A percentile compares a stretch with the other conserved stretches of the same genome.
These are phyloP conservation scores for Schlechtendalia chinensis DNA, from an alignment of 1,140 invertebrate species.

Conservation along the genomic window DNA sequence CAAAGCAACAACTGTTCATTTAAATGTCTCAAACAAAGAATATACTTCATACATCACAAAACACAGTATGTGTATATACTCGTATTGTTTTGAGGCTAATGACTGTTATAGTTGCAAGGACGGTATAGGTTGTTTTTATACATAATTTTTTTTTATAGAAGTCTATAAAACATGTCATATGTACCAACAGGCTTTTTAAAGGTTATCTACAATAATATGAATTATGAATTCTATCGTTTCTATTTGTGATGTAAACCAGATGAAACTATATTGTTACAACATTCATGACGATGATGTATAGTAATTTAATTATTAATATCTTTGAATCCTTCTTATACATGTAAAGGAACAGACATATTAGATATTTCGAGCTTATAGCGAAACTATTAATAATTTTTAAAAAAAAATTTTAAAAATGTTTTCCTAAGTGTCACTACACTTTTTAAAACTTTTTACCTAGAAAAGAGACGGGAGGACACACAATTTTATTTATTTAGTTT, in stretches of 20 bases:
- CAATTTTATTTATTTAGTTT: too few species aligned
- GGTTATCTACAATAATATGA: not conserved
- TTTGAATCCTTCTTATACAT: too few species aligned
- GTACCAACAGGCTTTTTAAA: not conserved
- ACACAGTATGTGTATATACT: too few species aligned
- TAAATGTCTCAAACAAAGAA: conserved; percentile 3
- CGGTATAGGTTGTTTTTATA: not conserved
- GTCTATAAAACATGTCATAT: too few species aligned
- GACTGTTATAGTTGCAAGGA: conserved; percentile 27
- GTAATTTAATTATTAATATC: not conserved
- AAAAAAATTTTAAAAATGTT: too few species aligned
- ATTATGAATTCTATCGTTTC: not conserved
- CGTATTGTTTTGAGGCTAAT: not conserved
- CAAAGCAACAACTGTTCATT: not conserved
- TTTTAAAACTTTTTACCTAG: too few species aligned
- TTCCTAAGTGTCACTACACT: too few species aligned
- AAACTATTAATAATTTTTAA: too few species aligned
- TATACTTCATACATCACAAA: too few species aligned
- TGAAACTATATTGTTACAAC: not conserved
- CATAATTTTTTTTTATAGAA: not conserved
- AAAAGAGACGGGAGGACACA: too few species aligned
- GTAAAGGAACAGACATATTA: too few species aligned
- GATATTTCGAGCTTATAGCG: too few species aligned
- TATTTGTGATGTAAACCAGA: not conserved
- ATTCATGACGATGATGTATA: not conserved